These are phyloP conservation scores for Parelbella ahira DNA, from an alignment of 2,888 invertebrate genomes.

Conservation along the genomic window DNA sequence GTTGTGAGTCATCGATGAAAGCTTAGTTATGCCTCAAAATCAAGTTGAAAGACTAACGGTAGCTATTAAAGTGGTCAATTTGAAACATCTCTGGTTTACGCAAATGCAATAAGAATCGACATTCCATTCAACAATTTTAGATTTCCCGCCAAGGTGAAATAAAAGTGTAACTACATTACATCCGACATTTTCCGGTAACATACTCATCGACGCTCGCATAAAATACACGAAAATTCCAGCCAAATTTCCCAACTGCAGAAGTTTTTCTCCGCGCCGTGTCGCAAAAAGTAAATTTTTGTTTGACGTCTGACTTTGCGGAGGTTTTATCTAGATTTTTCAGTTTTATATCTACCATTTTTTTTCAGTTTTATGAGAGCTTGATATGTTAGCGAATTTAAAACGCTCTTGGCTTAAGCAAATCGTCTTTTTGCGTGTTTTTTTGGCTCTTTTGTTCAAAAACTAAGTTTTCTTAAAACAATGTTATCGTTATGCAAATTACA, in stretches of 20 bases:
- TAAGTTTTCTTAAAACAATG: too few species aligned
- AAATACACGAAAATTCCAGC: conserved; percentile 11
- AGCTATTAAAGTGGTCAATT: too few species aligned
- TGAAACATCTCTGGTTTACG: too few species aligned
- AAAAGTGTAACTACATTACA: conserved; percentile 15
- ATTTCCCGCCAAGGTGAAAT: conserved; percentile 7
- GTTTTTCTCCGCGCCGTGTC: conserved; percentile 14
- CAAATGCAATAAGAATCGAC: too few species aligned
- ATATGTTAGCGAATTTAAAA: conserved; percentile 11
- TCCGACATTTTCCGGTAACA: conserved; percentile 16
- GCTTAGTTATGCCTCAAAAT: too few species aligned
- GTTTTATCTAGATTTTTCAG: conserved; percentile 20
- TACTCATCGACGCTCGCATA: conserved; percentile 19
- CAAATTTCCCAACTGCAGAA: conserved; percentile 18
- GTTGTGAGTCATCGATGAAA: too few species aligned
- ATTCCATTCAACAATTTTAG: conserved; percentile 7
- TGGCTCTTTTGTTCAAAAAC: too few species aligned
- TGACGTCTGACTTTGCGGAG: conserved; percentile 15
- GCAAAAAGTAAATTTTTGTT: conserved; percentile 24
- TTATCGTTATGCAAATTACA: too few species aligned
- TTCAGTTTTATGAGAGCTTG: conserved; percentile 10
- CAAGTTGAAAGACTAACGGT: too few species aligned
- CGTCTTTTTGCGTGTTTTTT: too few species aligned
- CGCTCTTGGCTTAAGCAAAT: conserved; percentile 1
- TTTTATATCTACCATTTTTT: too few species aligned